phyloP scores from a whole-genome alignment of 2,113 vertebrate species.

The Pelusios castaneus region DNA sequence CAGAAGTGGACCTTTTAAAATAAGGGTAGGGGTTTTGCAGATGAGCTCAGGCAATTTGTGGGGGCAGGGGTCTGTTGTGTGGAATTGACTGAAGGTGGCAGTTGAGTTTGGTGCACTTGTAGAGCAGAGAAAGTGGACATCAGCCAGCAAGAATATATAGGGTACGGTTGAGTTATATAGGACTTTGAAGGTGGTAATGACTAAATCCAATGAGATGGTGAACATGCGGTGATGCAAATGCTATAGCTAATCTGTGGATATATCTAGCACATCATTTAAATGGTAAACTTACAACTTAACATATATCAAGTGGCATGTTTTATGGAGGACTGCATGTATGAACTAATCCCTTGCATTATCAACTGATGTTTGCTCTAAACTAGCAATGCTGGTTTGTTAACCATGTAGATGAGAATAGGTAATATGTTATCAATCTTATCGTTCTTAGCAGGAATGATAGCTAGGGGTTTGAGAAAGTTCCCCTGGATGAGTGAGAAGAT shows the following conservation, averaged over 20 bases:
- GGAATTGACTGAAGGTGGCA: neutral
- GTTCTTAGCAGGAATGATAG: constrained; percentile 33
- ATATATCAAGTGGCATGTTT: neutral
- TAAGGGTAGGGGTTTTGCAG: neutral
- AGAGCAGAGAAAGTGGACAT: constrained; percentile 29
- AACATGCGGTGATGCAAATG: constrained; percentile 38
- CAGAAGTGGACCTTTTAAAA: neutral
- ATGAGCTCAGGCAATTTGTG: neutral
- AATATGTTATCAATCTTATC: constrained; percentile 36
- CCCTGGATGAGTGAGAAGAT: neutral
- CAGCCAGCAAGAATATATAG: neutral
- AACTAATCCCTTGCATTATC: constrained; percentile 3
- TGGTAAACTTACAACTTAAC: constrained; percentile 31
- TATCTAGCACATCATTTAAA: constrained; percentile 9
- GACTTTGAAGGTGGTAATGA: constrained; percentile 61
- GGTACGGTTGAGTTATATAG: neutral
- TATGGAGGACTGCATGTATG: neutral
- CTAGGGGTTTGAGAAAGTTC: constrained; percentile 41
- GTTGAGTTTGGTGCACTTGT: neutral
- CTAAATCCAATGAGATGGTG: constrained; percentile 26
- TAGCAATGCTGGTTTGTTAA: constrained; percentile 41
- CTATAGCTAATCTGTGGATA: constrained; percentile 35
- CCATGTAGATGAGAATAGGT: neutral
- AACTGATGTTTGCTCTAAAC: constrained; percentile 57
- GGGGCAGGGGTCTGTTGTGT: neutral